Conservation (phyloP, 2,888 invertebrate species). For the Caenorhabditis uteleia region DNA sequence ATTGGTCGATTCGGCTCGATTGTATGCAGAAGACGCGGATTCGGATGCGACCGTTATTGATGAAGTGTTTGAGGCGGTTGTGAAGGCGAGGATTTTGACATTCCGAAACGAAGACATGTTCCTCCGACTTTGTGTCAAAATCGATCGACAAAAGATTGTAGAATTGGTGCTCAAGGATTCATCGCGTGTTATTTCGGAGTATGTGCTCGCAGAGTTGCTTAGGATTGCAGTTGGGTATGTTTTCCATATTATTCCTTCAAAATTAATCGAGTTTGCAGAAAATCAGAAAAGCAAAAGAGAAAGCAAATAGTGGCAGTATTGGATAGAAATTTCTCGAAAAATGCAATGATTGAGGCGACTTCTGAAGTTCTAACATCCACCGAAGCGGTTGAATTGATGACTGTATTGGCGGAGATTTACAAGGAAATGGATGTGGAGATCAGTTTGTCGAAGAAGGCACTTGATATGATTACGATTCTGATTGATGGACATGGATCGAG, state of each 20-base stretch:
- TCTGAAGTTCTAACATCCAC: conserved; percentile 10
- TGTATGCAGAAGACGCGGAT: conserved; percentile 23
- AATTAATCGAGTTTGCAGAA: background rate
- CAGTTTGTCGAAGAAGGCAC: conserved; percentile 3
- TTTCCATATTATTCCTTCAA: background rate
- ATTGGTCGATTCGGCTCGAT: conserved; percentile 11
- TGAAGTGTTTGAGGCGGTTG: conserved; percentile 8
- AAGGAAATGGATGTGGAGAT: conserved; percentile 1
- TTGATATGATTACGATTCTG: conserved; percentile 25
- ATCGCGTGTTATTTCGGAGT: conserved; percentile 18
- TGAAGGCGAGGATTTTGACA: conserved; percentile 10
- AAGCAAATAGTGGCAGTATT: conserved; percentile 9
- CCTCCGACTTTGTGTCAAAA: conserved; percentile 19
- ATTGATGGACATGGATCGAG: conserved; percentile 35
- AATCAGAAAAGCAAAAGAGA: conserved; percentile 10
- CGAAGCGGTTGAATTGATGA: conserved; percentile 28
- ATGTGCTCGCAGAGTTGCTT: conserved; percentile 21
- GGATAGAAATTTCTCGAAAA: conserved; percentile 20
- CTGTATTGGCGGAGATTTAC: conserved; percentile 20
- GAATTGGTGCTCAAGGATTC: conserved; percentile 17
- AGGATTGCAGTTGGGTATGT: conserved; percentile 21
- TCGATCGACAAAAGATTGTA: conserved; percentile 5
- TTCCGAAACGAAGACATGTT: conserved; percentile 16
- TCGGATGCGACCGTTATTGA: conserved; percentile 6
- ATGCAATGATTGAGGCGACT: conserved; percentile 17